phyloP scores from a whole-genome alignment of 2,888 invertebrate species.

The Pseudococcus jackbeardsleyi region DNA sequence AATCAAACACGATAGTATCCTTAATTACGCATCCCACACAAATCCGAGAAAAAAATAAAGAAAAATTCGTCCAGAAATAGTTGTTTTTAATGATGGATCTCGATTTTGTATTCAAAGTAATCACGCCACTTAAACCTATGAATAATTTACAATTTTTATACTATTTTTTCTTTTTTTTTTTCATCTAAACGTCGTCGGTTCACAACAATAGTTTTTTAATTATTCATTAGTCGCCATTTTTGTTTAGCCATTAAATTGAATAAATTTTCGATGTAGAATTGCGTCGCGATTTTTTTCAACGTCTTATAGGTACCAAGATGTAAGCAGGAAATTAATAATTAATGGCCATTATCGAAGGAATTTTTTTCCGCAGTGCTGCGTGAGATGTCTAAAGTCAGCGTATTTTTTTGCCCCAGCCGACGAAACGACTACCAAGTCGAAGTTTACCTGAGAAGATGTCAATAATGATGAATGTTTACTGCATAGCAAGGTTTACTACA shows the following conservation, averaged over 20 bases:
- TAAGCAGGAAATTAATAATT: conserved; percentile 27
- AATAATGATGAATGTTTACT: conserved; percentile 53
- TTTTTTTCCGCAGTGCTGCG: conserved; percentile 20
- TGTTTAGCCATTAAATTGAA: conserved; percentile 34
- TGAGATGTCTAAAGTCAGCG: conserved; percentile 37
- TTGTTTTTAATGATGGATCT: conserved; percentile 34
- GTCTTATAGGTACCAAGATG: background rate
- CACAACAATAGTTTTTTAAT: conserved; percentile 35
- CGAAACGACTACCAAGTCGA: conserved; percentile 37
- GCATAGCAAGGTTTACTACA: background rate
- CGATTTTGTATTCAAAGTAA: conserved; percentile 48
- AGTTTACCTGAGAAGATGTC: conserved; percentile 38
- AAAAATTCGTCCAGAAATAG: background rate
- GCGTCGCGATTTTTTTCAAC: conserved; percentile 43
- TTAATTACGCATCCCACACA: conserved; percentile 19
- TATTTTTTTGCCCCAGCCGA: background rate
- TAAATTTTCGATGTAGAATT: conserved; percentile 37
- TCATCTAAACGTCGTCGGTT: background rate
- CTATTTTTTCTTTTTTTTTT: background rate
- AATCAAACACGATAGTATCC: background rate
- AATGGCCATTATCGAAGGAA: conserved; percentile 42
- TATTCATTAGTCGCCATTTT: conserved; percentile 55
- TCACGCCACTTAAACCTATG: conserved; percentile 43
- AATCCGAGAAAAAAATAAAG: background rate
- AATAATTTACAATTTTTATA: conserved; percentile 36